phyloP scores from a whole-genome alignment of 2,113 vertebrate genomes.

The Monopterus albus region DNA sequence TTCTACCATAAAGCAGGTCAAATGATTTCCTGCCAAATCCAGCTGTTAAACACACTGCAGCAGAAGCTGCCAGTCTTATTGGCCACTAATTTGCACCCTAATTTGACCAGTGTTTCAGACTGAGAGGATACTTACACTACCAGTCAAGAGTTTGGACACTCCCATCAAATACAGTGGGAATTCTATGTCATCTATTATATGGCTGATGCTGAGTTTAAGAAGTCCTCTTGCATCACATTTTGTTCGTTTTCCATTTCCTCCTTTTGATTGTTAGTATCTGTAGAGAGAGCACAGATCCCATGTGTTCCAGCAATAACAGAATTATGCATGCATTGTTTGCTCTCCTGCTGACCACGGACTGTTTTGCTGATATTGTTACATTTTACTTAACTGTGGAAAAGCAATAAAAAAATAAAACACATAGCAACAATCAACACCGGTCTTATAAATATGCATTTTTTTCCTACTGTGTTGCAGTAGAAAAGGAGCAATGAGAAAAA shows the following conservation, averaged over 20 bases:
- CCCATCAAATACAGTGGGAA: too few species aligned
- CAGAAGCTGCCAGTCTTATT: conserved; percentile 5
- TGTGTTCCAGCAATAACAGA: conserved; percentile 26
- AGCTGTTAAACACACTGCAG: not conserved
- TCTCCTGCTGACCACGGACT: conserved; percentile 62
- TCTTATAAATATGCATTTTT: too few species aligned
- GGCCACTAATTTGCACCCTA: not conserved
- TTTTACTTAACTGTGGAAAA: conserved; percentile 42
- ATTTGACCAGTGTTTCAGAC: not conserved
- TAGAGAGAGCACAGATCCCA: conserved; percentile 1
- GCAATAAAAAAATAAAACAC: conserved; percentile 12
- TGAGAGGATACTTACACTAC: too few species aligned
- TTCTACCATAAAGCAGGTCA: conserved; percentile 8
- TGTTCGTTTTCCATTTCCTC: not conserved
- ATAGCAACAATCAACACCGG: conserved; percentile 7
- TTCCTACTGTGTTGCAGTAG: conserved; percentile 1
- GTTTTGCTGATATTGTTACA: conserved; percentile 57
- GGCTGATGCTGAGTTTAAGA: conserved; percentile 18
- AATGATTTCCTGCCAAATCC: conserved; percentile 34
- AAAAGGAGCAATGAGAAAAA: conserved; percentile 46
- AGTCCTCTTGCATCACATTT: conserved; percentile 2
- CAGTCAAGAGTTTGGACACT: too few species aligned
- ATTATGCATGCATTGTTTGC: conserved; percentile 25
- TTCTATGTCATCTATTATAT: too few species aligned
- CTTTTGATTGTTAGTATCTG: not conserved